These are phyloP conservation scores for Microcebus ravelobensis DNA, from an alignment of 2,113 vertebrate genomes.

Conservation along the genomic window DNA sequence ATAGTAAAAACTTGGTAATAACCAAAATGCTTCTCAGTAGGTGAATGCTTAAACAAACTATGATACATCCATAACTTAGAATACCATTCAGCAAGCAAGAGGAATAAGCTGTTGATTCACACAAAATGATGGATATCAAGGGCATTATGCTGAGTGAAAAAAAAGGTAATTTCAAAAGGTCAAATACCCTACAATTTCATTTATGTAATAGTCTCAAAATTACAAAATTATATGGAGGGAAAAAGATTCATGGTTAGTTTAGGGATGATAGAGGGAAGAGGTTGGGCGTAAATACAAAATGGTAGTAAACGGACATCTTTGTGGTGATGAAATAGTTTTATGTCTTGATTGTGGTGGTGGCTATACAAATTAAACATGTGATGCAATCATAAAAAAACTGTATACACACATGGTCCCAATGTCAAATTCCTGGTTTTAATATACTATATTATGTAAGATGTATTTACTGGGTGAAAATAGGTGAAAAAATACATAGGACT, in stretches of 20 bases:
- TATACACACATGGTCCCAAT: not conserved
- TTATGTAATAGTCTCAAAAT: not conserved
- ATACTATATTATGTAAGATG: not conserved
- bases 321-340: not conserved
- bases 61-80: not conserved
- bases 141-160: not conserved
- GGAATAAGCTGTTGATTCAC: not conserved
- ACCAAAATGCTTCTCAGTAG: not conserved
- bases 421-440: not conserved
- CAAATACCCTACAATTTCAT: not conserved
- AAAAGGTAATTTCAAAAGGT: not conserved
- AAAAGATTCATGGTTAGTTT: not conserved
- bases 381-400: not conserved
- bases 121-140: not conserved
- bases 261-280: too few species aligned
- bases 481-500: not conserved
- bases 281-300: not conserved
- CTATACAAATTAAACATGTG: not conserved
- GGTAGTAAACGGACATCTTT: not conserved
- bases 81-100: not conserved
- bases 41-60: not conserved
- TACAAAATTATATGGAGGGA: not conserved
- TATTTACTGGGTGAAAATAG: not conserved
- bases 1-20: not conserved
- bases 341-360: not conserved